phyloP scores from a whole-genome alignment of 2,113 vertebrate genomes.

The Bungarus multicinctus region DNA sequence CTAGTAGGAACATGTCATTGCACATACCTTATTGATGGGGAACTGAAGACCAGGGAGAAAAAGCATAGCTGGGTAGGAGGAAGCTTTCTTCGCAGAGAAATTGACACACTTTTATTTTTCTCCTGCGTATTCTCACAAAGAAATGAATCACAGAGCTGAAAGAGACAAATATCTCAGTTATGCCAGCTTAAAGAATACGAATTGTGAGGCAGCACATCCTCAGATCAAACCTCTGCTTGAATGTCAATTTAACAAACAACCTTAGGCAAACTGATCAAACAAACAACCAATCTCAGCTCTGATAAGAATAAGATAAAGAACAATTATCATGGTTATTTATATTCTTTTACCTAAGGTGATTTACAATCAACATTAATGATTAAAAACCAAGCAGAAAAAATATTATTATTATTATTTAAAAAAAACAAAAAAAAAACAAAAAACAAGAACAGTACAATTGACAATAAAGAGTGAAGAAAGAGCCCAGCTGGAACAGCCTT shows the following conservation, averaged over 20 bases:
- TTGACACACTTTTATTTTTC: background rate
- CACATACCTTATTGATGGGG: background rate
- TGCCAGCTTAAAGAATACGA: background rate
- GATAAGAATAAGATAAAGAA: background rate
- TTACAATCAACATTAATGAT: background rate
- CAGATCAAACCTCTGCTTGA: background rate
- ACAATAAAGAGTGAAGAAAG: background rate
- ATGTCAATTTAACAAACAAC: background rate
- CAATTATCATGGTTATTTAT: background rate
- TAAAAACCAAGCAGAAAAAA: background rate
- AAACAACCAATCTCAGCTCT: background rate
- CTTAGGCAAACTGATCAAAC: background rate
- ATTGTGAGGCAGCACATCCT: background rate
- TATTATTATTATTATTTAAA: background rate
- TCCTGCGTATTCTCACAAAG: background rate
- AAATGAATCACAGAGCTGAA: background rate
- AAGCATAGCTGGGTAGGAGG: background rate
- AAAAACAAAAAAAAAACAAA: background rate
- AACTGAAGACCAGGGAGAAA: background rate
- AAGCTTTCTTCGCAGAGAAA: background rate
- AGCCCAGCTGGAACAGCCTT: background rate
- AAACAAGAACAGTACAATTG: background rate
- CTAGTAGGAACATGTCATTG: slow-evolving; percentile 2
- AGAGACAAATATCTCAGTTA: background rate
- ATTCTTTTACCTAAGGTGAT: background rate